A percentile compares a stretch with the other conserved stretches of the same genome.
Conservation (phyloP, 2,113 vertebrate species). For the Sylvietta virens region DNA sequence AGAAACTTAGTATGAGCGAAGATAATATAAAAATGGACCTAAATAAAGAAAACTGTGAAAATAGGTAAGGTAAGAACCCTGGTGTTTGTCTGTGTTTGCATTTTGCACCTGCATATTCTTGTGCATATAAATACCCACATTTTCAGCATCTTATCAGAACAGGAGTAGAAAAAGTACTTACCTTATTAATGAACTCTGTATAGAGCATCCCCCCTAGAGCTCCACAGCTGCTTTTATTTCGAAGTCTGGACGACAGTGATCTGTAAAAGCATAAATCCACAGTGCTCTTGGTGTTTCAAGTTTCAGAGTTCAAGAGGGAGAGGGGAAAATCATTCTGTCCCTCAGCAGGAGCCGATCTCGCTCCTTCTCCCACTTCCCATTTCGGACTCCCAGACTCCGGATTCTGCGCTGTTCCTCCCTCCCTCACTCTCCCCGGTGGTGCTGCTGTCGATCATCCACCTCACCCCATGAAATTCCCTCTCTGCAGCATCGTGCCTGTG, state of each 20-base stretch:
- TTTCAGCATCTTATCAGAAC: background rate
- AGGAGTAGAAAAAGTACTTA: background rate
- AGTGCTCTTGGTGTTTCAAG: background rate
- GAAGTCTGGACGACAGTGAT: background rate
- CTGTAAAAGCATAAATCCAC: background rate
- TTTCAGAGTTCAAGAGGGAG: background rate
- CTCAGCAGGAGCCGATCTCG: background rate
- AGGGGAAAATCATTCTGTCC: background rate
- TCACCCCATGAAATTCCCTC: slow-evolving; percentile 10
- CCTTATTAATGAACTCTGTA: background rate
- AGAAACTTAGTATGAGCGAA: background rate
- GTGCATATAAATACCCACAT: background rate
- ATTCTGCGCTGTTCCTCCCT: background rate
- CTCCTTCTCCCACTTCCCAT: background rate
- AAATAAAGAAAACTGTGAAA: background rate
- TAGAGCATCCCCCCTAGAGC: background rate
- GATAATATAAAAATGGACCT: background rate
- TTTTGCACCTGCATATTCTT: background rate
- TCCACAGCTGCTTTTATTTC: background rate
- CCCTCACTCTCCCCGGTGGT: background rate
- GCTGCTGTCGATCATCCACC: background rate
- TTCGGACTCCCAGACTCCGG: background rate
- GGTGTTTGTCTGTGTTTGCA: background rate
- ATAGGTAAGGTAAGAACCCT: background rate
- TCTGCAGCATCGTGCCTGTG: background rate